Evolutionary conservation across 2,113 vertebrate species (phyloP).

Genomic region (Erinaceus europaeus): DNA sequence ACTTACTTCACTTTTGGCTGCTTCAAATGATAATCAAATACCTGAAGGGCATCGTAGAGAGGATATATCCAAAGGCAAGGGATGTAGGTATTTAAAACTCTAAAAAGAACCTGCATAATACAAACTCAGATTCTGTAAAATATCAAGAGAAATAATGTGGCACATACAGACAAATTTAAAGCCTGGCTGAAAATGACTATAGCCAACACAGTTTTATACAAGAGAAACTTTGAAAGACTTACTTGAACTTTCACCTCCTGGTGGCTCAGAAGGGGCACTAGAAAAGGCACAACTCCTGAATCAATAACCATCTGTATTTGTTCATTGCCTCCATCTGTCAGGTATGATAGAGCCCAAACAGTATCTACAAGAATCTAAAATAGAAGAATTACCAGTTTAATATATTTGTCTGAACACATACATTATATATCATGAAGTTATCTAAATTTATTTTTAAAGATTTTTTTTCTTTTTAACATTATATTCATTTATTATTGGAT

Average conservation of each 20-base stretch:
- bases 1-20: not conserved
- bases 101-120: not conserved
- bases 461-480: not conserved
- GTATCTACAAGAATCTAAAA: constrained; percentile 97
- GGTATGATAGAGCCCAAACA: constrained; percentile 99
- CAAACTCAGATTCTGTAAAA: not conserved
- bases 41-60: not conserved
- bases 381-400: constrained; percentile 31
- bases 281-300: constrained; percentile 97
- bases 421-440: constrained; percentile 5
- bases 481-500: too few species aligned
- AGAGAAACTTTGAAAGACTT: constrained; percentile 61
- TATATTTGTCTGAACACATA: not conserved
- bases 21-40: constrained; percentile 15
- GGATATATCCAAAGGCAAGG: not conserved
- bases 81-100: not conserved
- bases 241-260: constrained; percentile 99
- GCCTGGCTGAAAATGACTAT: not conserved
- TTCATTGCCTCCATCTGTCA: constrained; percentile 98
- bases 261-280: constrained; percentile 98
- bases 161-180: not conserved
- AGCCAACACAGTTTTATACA: not conserved
- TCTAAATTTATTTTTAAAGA: not conserved
- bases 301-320: constrained; percentile 99
- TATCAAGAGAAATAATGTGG: not conserved